Conservation (phyloP, 1,140 invertebrate genomes). For the Macrobrachium rosenbergii region DNA sequence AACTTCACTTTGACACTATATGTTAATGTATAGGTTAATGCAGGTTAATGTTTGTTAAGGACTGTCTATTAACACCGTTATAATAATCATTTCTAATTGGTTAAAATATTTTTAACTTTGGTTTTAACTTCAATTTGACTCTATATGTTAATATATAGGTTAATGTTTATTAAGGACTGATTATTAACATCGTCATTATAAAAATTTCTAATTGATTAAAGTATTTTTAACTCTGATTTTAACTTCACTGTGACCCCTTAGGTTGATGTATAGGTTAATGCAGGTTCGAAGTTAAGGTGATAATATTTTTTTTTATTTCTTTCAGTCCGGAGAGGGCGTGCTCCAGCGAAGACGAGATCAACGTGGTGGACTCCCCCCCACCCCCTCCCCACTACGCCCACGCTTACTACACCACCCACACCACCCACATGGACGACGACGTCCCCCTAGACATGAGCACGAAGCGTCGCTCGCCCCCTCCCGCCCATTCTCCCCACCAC, state of each 20-base stretch:
- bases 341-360: slow-evolving; percentile 61
- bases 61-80: too few relatives aligned
- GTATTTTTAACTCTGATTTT: too few relatives aligned
- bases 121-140: neutral
- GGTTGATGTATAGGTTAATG: neutral
- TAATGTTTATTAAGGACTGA: too few relatives aligned
- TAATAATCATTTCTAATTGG: too few relatives aligned
- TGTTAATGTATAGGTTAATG: too few relatives aligned
- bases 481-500: slow-evolving; percentile 14
- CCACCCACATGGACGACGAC: slow-evolving; percentile 38
- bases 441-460: slow-evolving; percentile 50
- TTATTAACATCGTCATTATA: too few relatives aligned
- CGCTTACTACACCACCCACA: slow-evolving; percentile 16
- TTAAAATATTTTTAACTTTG: too few relatives aligned
- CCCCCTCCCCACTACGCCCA: slow-evolving; percentile 37
- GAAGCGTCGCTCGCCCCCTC: slow-evolving; percentile 22
- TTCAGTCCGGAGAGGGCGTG: slow-evolving; percentile 46
- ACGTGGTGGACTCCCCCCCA: slow-evolving; percentile 59
- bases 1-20: too few relatives aligned
- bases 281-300: too few relatives aligned
- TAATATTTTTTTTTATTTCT: neutral
- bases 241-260: neutral
- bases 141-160: too few relatives aligned
- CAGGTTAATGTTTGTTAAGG: too few relatives aligned
- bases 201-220: too few relatives aligned